Evolutionary conservation across 2,797 vertebrate genomes (phyloP), one percentile per base, ranked within the genome.

Genomic region (Betta splendens): DNA sequence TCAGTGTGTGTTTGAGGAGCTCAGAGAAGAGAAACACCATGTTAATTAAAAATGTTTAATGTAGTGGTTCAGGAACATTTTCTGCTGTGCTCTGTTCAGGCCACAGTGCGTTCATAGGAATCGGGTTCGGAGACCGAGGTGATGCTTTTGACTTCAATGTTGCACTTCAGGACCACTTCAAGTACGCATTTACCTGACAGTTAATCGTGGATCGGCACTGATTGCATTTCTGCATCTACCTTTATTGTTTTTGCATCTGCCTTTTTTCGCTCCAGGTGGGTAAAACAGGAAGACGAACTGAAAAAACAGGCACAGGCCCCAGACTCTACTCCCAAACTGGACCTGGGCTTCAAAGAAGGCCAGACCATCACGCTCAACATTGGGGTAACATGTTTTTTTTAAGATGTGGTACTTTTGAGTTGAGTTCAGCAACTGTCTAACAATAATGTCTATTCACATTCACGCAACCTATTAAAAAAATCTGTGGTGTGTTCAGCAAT

Each of bases 121-220:
- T 98, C 59, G 97, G 97, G 45, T 99, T 99, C 71, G 92, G 91
- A 29, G 97, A 99, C 85, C 84, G 97, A 74, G 96, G 97, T 5
- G 97, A 99, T 66, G 93, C 97, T 16, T 99, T 99, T 71, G 97
- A 99, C 90, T 98, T 99, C 85, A 99, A 98, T 8, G 97, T 98
- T 35, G 91, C 96, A 16, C 92, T 99, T 77, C 97, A 99, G 87
- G 97, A 99, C 87, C 97, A 99, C 80, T 99, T 99, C 85, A 99
- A 99, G 97, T 98, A 92, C 1, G 74, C 16, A 26, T 17, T 51
- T 50, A 23, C 39, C 55, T 43, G 17, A 20, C 18, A 38, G 12
- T 29, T 8, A 45, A 11, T 39, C 21, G 43, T 16, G 7, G 67
- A 37, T 50, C 1, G 9, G 16, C 8, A 29, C 16, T 21, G 36